Percentiles rank a stretch among this genome's conserved stretches.
Evolutionary conservation across 1,140 invertebrate genomes (phyloP).

Genomic region (Orchesella cincta): DNA sequence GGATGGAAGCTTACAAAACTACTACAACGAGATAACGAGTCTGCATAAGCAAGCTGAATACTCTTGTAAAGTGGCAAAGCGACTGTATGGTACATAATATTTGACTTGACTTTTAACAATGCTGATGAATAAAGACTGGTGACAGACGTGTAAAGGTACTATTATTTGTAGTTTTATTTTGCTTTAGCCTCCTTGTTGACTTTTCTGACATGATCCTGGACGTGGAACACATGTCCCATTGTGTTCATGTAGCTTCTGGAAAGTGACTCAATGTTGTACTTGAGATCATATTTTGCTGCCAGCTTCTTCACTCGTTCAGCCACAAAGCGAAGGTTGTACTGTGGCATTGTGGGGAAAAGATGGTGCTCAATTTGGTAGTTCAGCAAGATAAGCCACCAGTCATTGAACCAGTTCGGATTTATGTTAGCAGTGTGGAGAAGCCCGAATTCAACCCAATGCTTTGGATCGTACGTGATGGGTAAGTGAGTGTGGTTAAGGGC

Average conservation of each 20-base stretch:
- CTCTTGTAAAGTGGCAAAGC: too few species aligned
- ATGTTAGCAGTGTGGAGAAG: constrained; percentile 22
- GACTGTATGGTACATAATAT: too few species aligned
- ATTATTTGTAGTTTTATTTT: too few species aligned
- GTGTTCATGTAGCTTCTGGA: constrained; percentile 25
- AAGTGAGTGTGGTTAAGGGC: constrained; percentile 28
- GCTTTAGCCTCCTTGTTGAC: neutral
- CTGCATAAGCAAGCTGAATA: too few species aligned
- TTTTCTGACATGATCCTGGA: constrained; percentile 12
- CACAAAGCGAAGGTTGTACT: constrained; percentile 29
- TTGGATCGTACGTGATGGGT: constrained; percentile 9
- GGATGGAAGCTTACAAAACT: too few species aligned
- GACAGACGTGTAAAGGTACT: too few species aligned
- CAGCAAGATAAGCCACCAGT: constrained; percentile 26
- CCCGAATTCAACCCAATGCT: constrained; percentile 28
- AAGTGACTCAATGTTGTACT: neutral
- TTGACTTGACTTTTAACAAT: too few species aligned
- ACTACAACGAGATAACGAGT: too few species aligned
- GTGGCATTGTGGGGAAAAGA: constrained; percentile 25
- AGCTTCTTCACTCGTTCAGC: constrained; percentile 3
- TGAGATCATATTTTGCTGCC: constrained; percentile 29
- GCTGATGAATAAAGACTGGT: too few species aligned
- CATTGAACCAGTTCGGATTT: constrained; percentile 17
- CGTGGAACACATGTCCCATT: constrained; percentile 21
- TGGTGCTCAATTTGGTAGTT: constrained; percentile 33